Conservation (phyloP, 30 jellyfish, hydroid and myxozoan genomes). For the Aurelia aurita region DNA sequence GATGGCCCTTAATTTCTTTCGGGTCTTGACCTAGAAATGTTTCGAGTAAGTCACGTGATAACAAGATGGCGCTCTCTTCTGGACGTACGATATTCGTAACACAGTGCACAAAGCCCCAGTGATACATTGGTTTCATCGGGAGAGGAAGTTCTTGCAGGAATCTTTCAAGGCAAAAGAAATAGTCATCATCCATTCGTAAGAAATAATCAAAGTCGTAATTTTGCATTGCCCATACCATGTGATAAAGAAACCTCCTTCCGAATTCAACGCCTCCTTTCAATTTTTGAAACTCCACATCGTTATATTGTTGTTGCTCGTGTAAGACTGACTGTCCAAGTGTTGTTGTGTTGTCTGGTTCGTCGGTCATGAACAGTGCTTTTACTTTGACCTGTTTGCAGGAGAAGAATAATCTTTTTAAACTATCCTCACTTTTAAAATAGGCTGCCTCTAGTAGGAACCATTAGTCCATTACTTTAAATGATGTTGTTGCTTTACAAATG, state of each 20-base stretch:
- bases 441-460: too few species aligned
- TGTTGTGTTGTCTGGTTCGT: conserved; percentile 40
- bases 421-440: too few species aligned
- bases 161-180: conserved; percentile 71
- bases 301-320: conserved; percentile 44
- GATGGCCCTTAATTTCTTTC: conserved; percentile 68
- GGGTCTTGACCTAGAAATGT: conserved; percentile 76
- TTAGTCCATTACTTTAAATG: too few species aligned
- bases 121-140: conserved; percentile 48
- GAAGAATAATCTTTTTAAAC: not conserved
- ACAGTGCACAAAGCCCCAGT: conserved; percentile 91
- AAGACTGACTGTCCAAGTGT: conserved; percentile 41
- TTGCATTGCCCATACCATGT: conserved; percentile 89
- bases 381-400: conserved; percentile 43
- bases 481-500: too few species aligned
- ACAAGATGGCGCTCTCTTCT: conserved; percentile 79
- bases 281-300: conserved; percentile 73
- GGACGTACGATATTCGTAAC: conserved; percentile 73
- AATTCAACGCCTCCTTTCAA: conserved; percentile 82
- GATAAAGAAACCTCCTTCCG: conserved; percentile 86
- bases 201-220: conserved; percentile 83
- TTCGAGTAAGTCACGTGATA: conserved; percentile 80
- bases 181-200: conserved; percentile 87
- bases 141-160: conserved; percentile 68
- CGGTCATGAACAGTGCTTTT: conserved; percentile 73